A percentile compares a stretch with the other conserved stretches of the same genome.
Evolutionary conservation across 2,113 vertebrate genomes (phyloP).

Genomic region (Regulus satrapa): DNA sequence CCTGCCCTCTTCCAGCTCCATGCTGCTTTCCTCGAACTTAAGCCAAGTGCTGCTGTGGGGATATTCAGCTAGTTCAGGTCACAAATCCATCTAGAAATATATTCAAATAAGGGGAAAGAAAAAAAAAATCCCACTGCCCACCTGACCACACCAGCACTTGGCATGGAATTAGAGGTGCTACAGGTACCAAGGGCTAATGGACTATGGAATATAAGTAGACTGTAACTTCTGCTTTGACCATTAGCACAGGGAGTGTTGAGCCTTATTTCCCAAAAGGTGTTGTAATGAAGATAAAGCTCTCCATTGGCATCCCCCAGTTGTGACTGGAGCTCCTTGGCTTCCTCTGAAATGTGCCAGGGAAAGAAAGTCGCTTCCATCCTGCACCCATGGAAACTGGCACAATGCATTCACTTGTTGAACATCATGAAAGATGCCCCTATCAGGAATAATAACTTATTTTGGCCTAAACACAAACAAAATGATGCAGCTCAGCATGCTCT

Average conservation of each 20-base stretch:
- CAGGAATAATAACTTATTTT: neutral
- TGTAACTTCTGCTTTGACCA: neutral
- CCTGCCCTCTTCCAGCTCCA: neutral
- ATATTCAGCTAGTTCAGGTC: neutral
- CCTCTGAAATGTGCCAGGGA: neutral
- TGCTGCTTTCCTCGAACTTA: neutral
- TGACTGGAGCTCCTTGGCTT: neutral
- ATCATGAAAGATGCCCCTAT: neutral
- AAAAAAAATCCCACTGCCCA: neutral
- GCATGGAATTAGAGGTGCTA: neutral
- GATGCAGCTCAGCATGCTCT: fast-evolving
- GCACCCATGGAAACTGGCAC: neutral
- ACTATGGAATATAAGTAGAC: neutral
- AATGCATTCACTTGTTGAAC: neutral
- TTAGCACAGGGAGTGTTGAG: neutral
- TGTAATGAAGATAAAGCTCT: neutral
- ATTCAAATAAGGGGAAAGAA: neutral
- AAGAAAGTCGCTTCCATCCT: neutral
- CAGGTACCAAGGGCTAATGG: neutral
- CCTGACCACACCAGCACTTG: neutral
- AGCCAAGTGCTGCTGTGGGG: neutral
- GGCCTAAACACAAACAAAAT: neutral
- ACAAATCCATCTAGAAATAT: neutral
- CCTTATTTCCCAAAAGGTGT: neutral
- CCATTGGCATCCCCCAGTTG: neutral